A percentile compares a stretch with the other conserved stretches of the same genome.
Evolutionary conservation across 2,888 invertebrate genomes (phyloP).

Genomic region (Sphaerophoria taeniata): DNA sequence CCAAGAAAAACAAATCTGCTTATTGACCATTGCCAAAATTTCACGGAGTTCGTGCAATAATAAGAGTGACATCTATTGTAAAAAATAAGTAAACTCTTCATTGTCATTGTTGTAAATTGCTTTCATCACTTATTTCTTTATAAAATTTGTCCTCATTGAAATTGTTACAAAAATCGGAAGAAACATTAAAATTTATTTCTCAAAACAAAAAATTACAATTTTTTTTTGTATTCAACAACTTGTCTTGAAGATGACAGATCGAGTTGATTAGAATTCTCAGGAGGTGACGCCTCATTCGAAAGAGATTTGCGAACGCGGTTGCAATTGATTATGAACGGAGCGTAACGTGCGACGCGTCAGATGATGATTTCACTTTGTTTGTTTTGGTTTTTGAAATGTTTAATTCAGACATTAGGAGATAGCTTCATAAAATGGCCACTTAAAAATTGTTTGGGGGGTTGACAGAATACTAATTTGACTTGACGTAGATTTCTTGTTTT

Average conservation of each 20-base stretch:
- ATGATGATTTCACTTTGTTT: constrained; percentile 59
- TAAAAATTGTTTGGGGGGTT: neutral
- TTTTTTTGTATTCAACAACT: neutral
- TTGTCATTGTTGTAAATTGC: constrained; percentile 75
- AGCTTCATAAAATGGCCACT: constrained; percentile 39
- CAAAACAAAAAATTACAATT: constrained; percentile 76
- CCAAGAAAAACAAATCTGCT: constrained; percentile 58
- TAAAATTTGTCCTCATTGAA: constrained; percentile 50
- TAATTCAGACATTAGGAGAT: constrained; percentile 12
- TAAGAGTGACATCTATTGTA: constrained; percentile 82
- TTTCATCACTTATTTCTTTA: constrained; percentile 67
- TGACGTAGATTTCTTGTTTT: constrained; percentile 4
- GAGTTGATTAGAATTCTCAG: constrained; percentile 46
- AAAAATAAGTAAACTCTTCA: constrained; percentile 72
- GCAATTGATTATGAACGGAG: constrained; percentile 28
- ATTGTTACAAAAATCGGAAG: constrained; percentile 52
- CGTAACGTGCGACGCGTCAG: no score
- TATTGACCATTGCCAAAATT: constrained; percentile 71
- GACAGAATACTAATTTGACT: constrained; percentile 8
- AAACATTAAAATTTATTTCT: constrained; percentile 64
- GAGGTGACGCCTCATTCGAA: constrained; percentile 1
- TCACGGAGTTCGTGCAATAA: constrained; percentile 75
- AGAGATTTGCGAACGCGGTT: constrained; percentile 31
- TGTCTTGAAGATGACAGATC: neutral
- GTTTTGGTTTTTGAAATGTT: constrained; percentile 19